A percentile compares a stretch with the other conserved stretches of the same genome.
These are phyloP conservation scores for Macrosteles quadrilineatus DNA, from an alignment of 1,140 invertebrate genomes.

Conservation along the genomic window DNA sequence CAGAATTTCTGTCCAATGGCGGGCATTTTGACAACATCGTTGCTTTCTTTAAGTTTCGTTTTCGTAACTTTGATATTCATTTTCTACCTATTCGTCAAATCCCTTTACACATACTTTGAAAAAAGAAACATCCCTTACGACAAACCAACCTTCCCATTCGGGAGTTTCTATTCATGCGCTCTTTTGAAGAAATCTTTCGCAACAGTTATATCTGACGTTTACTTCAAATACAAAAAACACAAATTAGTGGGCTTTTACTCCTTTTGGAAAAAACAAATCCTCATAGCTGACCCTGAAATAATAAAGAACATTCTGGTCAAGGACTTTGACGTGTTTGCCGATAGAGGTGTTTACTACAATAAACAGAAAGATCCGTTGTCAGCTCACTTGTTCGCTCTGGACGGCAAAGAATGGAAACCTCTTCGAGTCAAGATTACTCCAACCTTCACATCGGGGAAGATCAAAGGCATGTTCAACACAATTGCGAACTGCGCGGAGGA, in stretches of 20 bases:
- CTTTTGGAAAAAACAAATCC: slow-evolving; percentile 2
- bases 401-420: slow-evolving; percentile 58
- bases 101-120: slow-evolving; percentile 30
- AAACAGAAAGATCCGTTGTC: slow-evolving; percentile 54
- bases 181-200: neutral
- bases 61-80: neutral
- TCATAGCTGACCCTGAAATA: slow-evolving; percentile 47
- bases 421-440: slow-evolving; percentile 60
- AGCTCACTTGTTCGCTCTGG: slow-evolving; percentile 54
- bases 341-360: slow-evolving; percentile 51
- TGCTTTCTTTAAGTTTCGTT: neutral
- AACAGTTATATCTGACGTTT: slow-evolving; percentile 3
- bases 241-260: slow-evolving; percentile 12
- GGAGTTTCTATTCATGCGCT: slow-evolving; percentile 10
- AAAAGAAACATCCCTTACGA: slow-evolving; percentile 27
- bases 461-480: slow-evolving; percentile 59
- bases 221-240: neutral
- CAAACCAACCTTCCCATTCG: slow-evolving; percentile 35
- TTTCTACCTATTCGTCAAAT: neutral
- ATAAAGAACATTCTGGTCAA: slow-evolving; percentile 55
- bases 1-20: neutral
- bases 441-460: slow-evolving; percentile 62
- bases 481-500: slow-evolving; percentile 49
- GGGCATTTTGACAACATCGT: neutral
- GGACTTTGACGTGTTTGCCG: slow-evolving; percentile 58